These are phyloP conservation scores for Halyomorpha halys DNA, from an alignment of 1,140 invertebrate genomes.

Conservation along the genomic window DNA sequence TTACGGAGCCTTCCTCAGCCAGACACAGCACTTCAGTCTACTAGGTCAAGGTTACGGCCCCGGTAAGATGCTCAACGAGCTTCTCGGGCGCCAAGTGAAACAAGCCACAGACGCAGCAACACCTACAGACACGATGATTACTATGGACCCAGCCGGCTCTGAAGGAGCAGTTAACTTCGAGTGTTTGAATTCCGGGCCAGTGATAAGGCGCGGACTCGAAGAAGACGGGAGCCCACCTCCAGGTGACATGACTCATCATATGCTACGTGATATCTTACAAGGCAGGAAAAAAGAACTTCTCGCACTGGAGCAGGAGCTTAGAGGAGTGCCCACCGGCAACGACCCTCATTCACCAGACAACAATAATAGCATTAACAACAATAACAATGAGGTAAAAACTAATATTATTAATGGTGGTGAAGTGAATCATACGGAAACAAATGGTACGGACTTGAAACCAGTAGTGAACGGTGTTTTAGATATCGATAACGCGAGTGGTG, in stretches of 20 bases:
- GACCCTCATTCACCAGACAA: constrained; percentile 40
- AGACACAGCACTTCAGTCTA: constrained; percentile 60
- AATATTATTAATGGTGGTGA: constrained; percentile 29
- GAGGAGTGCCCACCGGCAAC: constrained; percentile 35
- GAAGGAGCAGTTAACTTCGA: constrained; percentile 31
- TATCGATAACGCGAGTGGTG: constrained; percentile 42
- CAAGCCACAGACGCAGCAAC: constrained; percentile 50
- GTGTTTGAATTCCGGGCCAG: constrained; percentile 30
- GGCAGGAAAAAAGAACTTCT: constrained; percentile 65
- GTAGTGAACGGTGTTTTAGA: constrained; percentile 43
- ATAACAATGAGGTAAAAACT: constrained; percentile 38
- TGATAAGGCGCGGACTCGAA: constrained; percentile 33
- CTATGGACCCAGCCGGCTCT: constrained; percentile 32
- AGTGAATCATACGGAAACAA: constrained; percentile 35
- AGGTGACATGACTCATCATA: constrained; percentile 55
- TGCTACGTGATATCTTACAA: constrained; percentile 71
- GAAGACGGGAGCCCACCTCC: constrained; percentile 32
- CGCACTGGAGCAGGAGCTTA: constrained; percentile 49
- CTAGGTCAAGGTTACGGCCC: constrained; percentile 67
- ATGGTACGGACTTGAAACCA: constrained; percentile 32
- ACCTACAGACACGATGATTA: constrained; percentile 47
- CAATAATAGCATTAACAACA: constrained; percentile 39
- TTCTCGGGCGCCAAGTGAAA: constrained; percentile 60
- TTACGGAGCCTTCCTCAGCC: constrained; percentile 68
- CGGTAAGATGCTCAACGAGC: constrained; percentile 61